phyloP scores from a whole-genome alignment of 2,888 invertebrate genomes.

The Drosophila anceps region DNA sequence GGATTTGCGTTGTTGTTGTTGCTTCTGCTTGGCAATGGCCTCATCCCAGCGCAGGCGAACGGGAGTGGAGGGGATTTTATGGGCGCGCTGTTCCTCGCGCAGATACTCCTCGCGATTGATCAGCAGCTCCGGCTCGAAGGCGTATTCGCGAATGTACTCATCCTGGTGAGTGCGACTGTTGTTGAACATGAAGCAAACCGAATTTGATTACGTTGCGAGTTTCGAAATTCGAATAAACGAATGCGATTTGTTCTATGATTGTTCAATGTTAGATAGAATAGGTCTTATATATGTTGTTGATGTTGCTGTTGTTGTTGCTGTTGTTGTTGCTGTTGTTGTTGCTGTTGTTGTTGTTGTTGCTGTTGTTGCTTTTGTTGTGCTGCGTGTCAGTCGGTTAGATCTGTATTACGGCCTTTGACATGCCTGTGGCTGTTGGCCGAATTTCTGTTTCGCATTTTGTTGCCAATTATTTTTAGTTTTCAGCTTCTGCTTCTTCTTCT shows the following conservation, averaged over 20 bases:
- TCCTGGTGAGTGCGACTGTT: conserved; percentile 78
- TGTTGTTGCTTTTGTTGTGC: conserved; percentile 14
- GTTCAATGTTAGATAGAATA: conserved; percentile 8
- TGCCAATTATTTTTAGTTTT: conserved; percentile 77
- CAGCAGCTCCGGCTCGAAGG: conserved; percentile 84
- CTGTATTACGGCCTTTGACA: conserved; percentile 76
- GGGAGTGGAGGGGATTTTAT: conserved; percentile 65
- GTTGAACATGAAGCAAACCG: conserved; percentile 79
- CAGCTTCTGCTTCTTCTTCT: conserved; percentile 18
- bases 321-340: not conserved
- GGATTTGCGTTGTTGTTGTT: conserved; percentile 66
- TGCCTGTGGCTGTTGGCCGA: conserved; percentile 73
- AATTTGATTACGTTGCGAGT: conserved; percentile 40
- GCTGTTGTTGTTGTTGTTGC: too few species aligned
- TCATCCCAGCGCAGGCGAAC: conserved; percentile 73
- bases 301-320: not conserved
- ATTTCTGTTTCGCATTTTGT: conserved; percentile 77
- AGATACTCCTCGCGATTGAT: conserved; percentile 83
- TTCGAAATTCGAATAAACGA: conserved; percentile 19
- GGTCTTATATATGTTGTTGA: not conserved
- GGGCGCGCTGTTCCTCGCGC: conserved; percentile 65
- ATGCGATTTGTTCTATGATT: conserved; percentile 21
- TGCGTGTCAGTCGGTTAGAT: conserved; percentile 62
- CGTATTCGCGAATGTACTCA: conserved; percentile 84
- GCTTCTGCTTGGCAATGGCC: conserved; percentile 71